Evolutionary conservation across 64 coral and sea anemone genomes (phyloP), one percentile per base, ranked within the genome.

Genomic region (Porites lutea): DNA sequence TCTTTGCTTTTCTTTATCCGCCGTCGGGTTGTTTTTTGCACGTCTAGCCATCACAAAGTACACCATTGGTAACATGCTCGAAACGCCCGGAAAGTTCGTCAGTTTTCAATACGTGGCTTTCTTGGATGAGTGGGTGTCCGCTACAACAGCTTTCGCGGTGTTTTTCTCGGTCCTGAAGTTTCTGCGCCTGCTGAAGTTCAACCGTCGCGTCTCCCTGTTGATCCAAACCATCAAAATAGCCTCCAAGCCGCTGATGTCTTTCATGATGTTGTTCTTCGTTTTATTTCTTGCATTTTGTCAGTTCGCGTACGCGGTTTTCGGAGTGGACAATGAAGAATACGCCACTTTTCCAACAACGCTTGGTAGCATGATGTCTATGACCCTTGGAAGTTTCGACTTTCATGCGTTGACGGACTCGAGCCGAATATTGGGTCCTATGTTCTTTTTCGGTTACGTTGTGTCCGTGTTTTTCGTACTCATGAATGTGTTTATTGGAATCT

Each of bases 101-200:
- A 98, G 96, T 67, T 98, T 98, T 19, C 96, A 98, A 6, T 98
- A 98, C 80, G 96, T 95, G 2, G 93, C 93, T 0, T 92, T 95
- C 74, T 70, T 95, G 13, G 96, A 98, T 46, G 93, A 98, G 18
- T 98, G 93, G 96, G 93, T 98, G 8, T 83, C 96, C 4, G 89
- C 79, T 49, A 86, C 84, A 48, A 88, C 89, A 52, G 92, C 86
- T 9, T 59, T 98, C 10, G 96, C 96, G 4, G 96, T 98, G 13
- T 98, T 98, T 22, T 95, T 98, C 86, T 90, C 93, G 18, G 85
- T 98, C 37, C 65, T 98, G 64, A 98, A 98, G 66, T 92, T 98
- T 64, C 87, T 98, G 1, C 95, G 95, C 19, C 16, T 97, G 58
- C 64, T 97, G 54, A 83, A 93, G 8, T 97, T 97, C 86, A 97